These are phyloP conservation scores for Lasioglossum figueresi DNA, from an alignment of 2,888 invertebrate species.

Conservation along the genomic window DNA sequence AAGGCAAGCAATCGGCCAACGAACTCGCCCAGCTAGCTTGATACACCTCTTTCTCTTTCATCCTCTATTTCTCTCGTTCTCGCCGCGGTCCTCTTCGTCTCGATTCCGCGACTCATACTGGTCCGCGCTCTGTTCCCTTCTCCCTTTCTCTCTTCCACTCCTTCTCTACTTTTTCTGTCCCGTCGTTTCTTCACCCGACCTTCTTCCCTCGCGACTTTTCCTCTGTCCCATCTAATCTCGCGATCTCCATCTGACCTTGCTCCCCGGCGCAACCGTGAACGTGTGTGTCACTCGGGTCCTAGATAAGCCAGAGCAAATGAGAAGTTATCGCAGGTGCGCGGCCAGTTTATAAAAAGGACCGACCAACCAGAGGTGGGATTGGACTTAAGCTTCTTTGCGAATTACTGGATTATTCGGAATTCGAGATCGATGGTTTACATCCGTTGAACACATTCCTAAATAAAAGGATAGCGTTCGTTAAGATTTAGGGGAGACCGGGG, in stretches of 20 bases:
- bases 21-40: slow-evolving; percentile 71
- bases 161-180: slow-evolving; percentile 4
- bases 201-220: slow-evolving; percentile 38
- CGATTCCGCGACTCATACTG: neutral
- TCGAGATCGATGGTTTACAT: too few relatives aligned
- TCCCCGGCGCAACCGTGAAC: slow-evolving; percentile 41
- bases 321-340: slow-evolving; percentile 61
- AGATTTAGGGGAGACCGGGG: too few relatives aligned
- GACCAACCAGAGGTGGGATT: neutral
- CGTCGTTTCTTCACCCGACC: slow-evolving; percentile 8
- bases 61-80: slow-evolving; percentile 27
- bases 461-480: too few relatives aligned
- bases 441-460: neutral
- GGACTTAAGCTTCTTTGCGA: neutral
- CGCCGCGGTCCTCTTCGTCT: neutral
- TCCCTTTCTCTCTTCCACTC: slow-evolving; percentile 11
- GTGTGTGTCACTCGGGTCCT: slow-evolving; percentile 53
- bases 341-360: slow-evolving; percentile 32
- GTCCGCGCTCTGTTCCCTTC: neutral
- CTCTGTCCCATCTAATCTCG: slow-evolving; percentile 56
- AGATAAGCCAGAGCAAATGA: slow-evolving; percentile 58
- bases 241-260: slow-evolving; percentile 57
- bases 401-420: neutral
- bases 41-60: slow-evolving; percentile 58
- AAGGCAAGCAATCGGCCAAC: slow-evolving; percentile 78